Conservation (phyloP, 2,888 invertebrate genomes). For the Nycteola revayana region DNA sequence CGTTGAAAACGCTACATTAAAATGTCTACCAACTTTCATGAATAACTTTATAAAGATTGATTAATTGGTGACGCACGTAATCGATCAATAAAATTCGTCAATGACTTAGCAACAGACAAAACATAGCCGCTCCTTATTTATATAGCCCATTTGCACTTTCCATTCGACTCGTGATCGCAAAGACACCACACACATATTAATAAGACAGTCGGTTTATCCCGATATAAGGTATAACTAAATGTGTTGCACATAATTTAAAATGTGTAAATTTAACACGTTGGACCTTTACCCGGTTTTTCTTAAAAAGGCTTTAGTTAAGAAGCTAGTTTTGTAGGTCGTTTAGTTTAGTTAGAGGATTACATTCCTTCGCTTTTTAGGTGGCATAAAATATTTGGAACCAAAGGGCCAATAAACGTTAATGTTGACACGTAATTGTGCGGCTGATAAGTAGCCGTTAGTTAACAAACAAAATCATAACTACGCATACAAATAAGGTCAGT, state of each 20-base stretch:
- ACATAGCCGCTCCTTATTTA: conserved; percentile 33
- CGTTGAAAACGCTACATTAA: background rate
- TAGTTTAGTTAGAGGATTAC: too few relatives aligned
- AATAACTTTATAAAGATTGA: conserved; percentile 11
- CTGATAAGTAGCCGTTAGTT: too few relatives aligned
- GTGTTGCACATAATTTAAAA: background rate
- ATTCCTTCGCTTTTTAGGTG: too few relatives aligned
- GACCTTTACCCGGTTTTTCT: too few relatives aligned
- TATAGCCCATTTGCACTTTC: conserved; percentile 41
- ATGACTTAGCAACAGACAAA: conserved; percentile 38
- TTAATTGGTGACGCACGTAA: conserved; percentile 27
- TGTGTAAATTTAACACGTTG: too few relatives aligned
- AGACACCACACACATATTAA: conserved; percentile 41
- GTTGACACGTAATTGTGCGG: too few relatives aligned
- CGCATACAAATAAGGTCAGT: too few relatives aligned
- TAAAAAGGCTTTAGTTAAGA: too few relatives aligned
- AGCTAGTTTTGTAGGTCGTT: too few relatives aligned
- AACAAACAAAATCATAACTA: too few relatives aligned
- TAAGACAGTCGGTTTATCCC: conserved; percentile 38
- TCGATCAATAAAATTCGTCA: conserved; percentile 22
- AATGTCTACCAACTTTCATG: conserved; percentile 3
- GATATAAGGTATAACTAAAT: conserved; percentile 9
- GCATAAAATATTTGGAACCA: too few relatives aligned
- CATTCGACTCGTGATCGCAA: conserved; percentile 38
- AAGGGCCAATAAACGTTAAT: too few relatives aligned